Conservation (phyloP, 1,140 invertebrate genomes). For the Pogonus chalceus region DNA sequence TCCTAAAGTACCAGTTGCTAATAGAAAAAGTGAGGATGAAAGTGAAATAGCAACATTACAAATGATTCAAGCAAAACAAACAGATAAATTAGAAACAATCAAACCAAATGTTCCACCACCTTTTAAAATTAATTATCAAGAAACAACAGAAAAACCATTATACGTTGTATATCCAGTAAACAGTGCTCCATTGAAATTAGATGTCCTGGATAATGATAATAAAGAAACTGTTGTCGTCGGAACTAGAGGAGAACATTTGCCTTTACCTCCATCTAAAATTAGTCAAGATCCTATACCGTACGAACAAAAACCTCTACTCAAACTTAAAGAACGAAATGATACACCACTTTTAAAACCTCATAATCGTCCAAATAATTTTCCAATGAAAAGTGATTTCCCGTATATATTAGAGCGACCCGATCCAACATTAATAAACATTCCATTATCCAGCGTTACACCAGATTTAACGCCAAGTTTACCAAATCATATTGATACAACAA, state of each 20-base stretch:
- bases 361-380: constrained; percentile 29
- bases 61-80: constrained; percentile 47
- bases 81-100: constrained; percentile 21
- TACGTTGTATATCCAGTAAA: constrained; percentile 57
- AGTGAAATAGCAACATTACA: constrained; percentile 47
- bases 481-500: constrained; percentile 17
- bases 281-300: constrained; percentile 30
- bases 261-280: constrained; percentile 41
- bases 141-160: constrained; percentile 37
- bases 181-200: constrained; percentile 34
- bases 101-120: constrained; percentile 13
- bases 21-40: constrained; percentile 24
- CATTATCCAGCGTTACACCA: constrained; percentile 33
- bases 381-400: constrained; percentile 46
- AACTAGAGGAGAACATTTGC: constrained; percentile 42
- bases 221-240: constrained; percentile 47
- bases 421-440: constrained; percentile 26
- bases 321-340: constrained; percentile 37
- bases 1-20: constrained; percentile 24
- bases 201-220: constrained; percentile 37
- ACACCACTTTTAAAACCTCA: constrained; percentile 39
- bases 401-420: constrained; percentile 48
- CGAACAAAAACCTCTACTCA: constrained; percentile 37
- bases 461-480: constrained; percentile 14
- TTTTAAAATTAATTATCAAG: constrained; percentile 20